These are phyloP conservation scores for Emydoidea blandingii DNA, from an alignment of 2,797 vertebrate species.

Conservation along the genomic window DNA sequence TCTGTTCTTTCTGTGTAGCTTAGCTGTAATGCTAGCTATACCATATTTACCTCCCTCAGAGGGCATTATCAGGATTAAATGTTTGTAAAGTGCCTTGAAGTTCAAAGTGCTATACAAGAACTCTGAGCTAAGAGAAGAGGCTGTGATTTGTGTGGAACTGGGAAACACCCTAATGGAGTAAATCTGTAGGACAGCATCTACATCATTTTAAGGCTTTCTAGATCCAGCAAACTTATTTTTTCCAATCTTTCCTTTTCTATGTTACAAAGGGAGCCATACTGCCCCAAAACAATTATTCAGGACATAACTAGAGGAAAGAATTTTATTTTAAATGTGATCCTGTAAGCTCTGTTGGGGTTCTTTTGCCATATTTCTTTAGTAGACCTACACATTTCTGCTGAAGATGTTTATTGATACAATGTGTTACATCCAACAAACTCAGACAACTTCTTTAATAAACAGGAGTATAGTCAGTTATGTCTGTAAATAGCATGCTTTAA, in stretches of 20 bases:
- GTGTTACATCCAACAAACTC: neutral
- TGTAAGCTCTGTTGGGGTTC: neutral
- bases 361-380: neutral
- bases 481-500: slow-evolving; percentile 2
- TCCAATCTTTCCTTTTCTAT: neutral
- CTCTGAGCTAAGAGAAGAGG: neutral
- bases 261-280: neutral
- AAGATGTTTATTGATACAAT: neutral
- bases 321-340: neutral
- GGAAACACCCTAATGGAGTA: neutral
- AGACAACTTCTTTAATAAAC: neutral
- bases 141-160: neutral
- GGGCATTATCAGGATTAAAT: neutral
- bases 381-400: neutral
- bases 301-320: neutral
- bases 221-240: neutral
- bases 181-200: neutral
- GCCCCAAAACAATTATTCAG: neutral
- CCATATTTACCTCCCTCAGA: neutral
- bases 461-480: neutral
- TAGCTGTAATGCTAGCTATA: neutral
- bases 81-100: neutral
- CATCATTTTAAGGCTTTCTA: neutral
- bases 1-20: neutral
- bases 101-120: slow-evolving; percentile 37